Conservation (phyloP, 2,888 invertebrate genomes). For the Sarcophaga subvicina region DNA sequence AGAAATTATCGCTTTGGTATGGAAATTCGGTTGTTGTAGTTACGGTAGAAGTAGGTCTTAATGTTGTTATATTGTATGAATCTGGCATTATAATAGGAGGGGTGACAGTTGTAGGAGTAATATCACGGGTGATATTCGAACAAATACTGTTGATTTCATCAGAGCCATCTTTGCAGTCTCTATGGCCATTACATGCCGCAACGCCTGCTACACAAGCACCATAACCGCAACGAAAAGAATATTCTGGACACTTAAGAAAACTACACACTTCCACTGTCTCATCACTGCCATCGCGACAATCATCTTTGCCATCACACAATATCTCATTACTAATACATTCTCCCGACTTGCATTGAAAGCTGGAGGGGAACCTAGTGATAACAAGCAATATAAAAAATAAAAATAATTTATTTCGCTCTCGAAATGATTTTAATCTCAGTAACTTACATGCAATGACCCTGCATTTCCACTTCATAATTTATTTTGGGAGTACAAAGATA, state of each 20-base stretch:
- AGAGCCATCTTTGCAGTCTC: constrained; percentile 74
- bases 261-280: constrained; percentile 75
- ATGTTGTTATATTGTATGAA: not conserved
- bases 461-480: constrained; percentile 48
- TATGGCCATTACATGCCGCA: constrained; percentile 71
- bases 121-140: constrained; percentile 39
- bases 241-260: constrained; percentile 72
- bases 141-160: constrained; percentile 73
- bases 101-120: not conserved
- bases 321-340: constrained; percentile 75
- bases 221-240: constrained; percentile 75
- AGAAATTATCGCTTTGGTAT: constrained; percentile 19
- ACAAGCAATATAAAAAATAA: not conserved
- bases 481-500: constrained; percentile 40
- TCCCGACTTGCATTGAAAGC: constrained; percentile 75
- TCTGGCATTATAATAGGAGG: not conserved
- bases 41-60: not conserved
- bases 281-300: constrained; percentile 78
- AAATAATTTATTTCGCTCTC: not conserved
- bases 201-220: constrained; percentile 73
- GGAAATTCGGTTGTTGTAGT: not conserved
- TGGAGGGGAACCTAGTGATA: constrained; percentile 10
- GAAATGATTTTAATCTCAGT: not conserved
- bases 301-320: constrained; percentile 75
- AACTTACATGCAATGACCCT: constrained; percentile 66